These are phyloP conservation scores for Struthidea cinerea DNA, from an alignment of 2,113 vertebrate species.

Conservation along the genomic window DNA sequence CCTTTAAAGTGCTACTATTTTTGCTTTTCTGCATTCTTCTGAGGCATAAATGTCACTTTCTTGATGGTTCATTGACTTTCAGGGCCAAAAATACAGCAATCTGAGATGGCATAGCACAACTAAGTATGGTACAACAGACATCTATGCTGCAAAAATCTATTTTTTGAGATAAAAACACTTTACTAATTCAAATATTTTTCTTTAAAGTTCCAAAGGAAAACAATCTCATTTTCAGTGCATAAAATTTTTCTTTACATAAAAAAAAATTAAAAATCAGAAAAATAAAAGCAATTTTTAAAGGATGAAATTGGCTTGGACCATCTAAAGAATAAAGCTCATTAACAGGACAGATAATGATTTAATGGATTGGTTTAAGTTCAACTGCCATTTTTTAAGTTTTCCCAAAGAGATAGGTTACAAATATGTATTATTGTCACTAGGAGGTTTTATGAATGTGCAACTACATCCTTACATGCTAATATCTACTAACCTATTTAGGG, in stretches of 20 bases:
- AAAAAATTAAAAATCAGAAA: not conserved
- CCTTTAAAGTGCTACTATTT: not conserved
- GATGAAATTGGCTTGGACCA: not conserved
- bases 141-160: not conserved
- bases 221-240: not conserved
- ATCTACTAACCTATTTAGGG: not conserved
- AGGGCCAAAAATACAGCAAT: not conserved
- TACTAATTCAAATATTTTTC: not conserved
- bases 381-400: not conserved
- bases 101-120: not conserved
- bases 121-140: not conserved
- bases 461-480: not conserved
- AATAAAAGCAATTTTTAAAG: not conserved
- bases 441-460: not conserved
- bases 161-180: not conserved
- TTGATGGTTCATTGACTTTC: not conserved
- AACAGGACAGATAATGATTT: not conserved
- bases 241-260: not conserved
- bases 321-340: not conserved
- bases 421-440: not conserved
- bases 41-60: not conserved
- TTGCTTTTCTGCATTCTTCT: not conserved
- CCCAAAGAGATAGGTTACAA: not conserved
- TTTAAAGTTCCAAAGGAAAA: not conserved
- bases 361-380: not conserved